Conservation (phyloP, 2,888 invertebrate genomes). For the Dinocampus coccinellae region DNA sequence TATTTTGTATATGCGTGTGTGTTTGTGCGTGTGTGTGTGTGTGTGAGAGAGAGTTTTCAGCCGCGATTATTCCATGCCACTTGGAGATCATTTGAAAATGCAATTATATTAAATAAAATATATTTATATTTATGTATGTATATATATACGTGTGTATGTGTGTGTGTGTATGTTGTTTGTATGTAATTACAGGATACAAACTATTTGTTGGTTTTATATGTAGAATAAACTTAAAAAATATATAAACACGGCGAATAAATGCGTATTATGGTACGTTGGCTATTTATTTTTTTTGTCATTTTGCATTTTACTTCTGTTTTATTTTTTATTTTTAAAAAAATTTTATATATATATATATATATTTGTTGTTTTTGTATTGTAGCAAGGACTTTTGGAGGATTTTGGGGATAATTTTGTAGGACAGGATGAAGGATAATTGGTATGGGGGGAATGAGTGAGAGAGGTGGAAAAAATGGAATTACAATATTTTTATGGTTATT, state of each 20-base stretch:
- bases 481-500: slow-evolving; percentile 67
- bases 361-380: neutral
- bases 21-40: neutral
- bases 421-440: slow-evolving; percentile 37
- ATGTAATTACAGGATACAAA: slow-evolving; percentile 39
- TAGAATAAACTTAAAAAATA: slow-evolving; percentile 22
- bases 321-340: too few species aligned
- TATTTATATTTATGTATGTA: neutral
- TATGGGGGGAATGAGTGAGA: too few species aligned
- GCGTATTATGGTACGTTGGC: slow-evolving; percentile 36
- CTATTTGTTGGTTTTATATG: slow-evolving; percentile 27
- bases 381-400: neutral
- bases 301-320: slow-evolving; percentile 20
- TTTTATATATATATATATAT: too few species aligned
- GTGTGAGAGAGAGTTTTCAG: slow-evolving; percentile 38
- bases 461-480: slow-evolving; percentile 56
- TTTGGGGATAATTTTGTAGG: neutral
- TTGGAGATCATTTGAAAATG: slow-evolving; percentile 67
- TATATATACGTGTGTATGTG: slow-evolving; percentile 7
- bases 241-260: slow-evolving; percentile 42
- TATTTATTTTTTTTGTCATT: slow-evolving; percentile 28
- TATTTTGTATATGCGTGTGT: neutral
- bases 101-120: slow-evolving; percentile 45
- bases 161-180: slow-evolving; percentile 29
- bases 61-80: slow-evolving; percentile 57